Conservation (phyloP, 1,140 invertebrate species). For the Hermatobates lingyangjiaoensis region DNA sequence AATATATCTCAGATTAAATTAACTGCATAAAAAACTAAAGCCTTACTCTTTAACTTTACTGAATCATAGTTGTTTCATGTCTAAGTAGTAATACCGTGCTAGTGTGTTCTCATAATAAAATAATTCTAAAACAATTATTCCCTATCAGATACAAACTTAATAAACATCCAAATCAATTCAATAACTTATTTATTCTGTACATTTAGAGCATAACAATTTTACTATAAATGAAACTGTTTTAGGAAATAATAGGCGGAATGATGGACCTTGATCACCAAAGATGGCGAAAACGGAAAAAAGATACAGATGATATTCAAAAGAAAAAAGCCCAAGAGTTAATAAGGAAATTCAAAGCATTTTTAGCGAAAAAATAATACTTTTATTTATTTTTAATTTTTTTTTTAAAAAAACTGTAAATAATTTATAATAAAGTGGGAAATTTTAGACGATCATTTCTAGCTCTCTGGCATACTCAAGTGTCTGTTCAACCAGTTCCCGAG, state of each 20-base stretch:
- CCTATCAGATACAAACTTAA: neutral
- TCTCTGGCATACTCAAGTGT: slow-evolving; percentile 94
- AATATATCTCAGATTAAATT: too few species aligned
- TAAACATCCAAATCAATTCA: too few species aligned
- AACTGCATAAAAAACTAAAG: too few species aligned
- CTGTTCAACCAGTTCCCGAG: slow-evolving; percentile 72
- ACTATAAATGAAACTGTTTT: too few species aligned
- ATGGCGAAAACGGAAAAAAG: slow-evolving; percentile 58
- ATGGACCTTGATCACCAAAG: slow-evolving; percentile 63
- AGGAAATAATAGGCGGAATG: slow-evolving; percentile 91
- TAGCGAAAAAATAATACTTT: neutral
- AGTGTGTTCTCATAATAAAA: neutral
- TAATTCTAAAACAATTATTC: neutral
- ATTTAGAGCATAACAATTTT: too few species aligned
- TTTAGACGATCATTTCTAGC: slow-evolving; percentile 96
- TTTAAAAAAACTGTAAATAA: neutral
- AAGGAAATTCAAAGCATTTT: neutral
- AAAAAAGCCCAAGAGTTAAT: slow-evolving; percentile 2
- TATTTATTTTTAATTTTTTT: neutral
- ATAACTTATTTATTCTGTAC: too few species aligned
- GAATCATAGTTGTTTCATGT: neutral
- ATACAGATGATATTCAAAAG: neutral
- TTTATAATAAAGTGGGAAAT: neutral
- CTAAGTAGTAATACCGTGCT: neutral
- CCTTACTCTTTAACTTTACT: too few species aligned